phyloP scores from a whole-genome alignment of 2,113 vertebrate genomes.

The Podiceps cristatus region DNA sequence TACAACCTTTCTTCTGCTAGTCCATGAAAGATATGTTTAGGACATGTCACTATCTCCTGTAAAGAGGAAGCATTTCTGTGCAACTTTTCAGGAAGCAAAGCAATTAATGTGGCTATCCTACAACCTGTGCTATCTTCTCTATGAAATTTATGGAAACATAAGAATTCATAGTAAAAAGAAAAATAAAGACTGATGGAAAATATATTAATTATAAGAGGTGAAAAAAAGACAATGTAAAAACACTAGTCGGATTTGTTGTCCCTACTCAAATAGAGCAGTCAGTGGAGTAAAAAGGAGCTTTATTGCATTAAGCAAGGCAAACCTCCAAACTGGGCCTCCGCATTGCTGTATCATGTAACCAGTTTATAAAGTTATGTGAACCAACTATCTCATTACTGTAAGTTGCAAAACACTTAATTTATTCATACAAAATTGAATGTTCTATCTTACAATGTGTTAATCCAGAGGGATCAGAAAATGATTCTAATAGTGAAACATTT shows the following conservation, averaged over 20 bases:
- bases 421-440: slow-evolving; percentile 53
- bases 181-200: slow-evolving; percentile 5
- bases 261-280: background rate
- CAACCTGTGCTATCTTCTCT: background rate
- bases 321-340: background rate
- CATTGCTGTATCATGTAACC: background rate
- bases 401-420: slow-evolving; percentile 68
- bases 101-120: background rate
- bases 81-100: background rate
- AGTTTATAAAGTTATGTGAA: slow-evolving; percentile 36
- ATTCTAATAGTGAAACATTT: slow-evolving; percentile 69
- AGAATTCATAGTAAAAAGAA: slow-evolving; percentile 19
- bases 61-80: background rate
- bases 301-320: background rate
- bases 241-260: background rate
- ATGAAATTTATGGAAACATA: background rate
- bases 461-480: slow-evolving; percentile 55
- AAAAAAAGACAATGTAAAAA: background rate
- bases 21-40: background rate
- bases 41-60: background rate
- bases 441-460: slow-evolving; percentile 65
- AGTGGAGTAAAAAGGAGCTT: background rate
- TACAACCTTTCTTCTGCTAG: background rate
- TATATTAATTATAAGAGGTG: background rate
- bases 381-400: slow-evolving; percentile 34